Evolutionary conservation across 2,797 vertebrate species (phyloP).

Genomic region (Xiphophorus birchmanni): DNA sequence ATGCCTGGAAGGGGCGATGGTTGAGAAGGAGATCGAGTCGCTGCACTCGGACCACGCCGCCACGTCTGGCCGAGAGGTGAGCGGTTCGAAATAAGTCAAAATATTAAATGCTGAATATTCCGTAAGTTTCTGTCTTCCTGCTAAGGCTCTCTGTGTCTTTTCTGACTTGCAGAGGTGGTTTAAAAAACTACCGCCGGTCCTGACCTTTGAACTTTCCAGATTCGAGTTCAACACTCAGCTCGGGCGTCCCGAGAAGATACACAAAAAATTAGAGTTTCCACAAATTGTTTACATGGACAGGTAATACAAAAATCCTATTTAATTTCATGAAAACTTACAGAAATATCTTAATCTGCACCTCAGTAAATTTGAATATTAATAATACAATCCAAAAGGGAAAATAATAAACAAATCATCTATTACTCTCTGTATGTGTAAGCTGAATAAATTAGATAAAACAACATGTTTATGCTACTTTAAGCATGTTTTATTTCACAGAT

Average conservation of each 20-base stretch:
- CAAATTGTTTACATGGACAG: conserved; percentile 97
- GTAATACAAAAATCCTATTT: conserved; percentile 67
- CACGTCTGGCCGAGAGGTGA: conserved; percentile 90
- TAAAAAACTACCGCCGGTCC: conserved; percentile 92
- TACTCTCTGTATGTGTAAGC: background rate
- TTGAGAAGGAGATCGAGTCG: conserved; percentile 90
- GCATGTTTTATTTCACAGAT: conserved; percentile 76
- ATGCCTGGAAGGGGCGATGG: conserved; percentile 95
- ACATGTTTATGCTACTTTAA: background rate
- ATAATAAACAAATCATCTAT: background rate
- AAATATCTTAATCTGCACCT: background rate
- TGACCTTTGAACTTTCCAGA: conserved; percentile 97
- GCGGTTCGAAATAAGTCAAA: background rate
- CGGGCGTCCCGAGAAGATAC: conserved; percentile 97
- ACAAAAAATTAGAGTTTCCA: conserved; percentile 96
- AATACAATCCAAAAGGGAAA: background rate
- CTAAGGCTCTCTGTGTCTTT: conserved; percentile 19
- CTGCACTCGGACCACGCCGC: conserved; percentile 79
- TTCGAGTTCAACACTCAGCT: conserved; percentile 98
- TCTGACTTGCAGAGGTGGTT: conserved; percentile 90
- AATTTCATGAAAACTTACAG: background rate
- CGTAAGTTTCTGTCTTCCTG: background rate
- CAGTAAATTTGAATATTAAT: background rate
- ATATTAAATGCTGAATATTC: background rate
- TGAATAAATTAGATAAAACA: background rate